These are phyloP conservation scores for Gambusia affinis DNA, from an alignment of 2,113 vertebrate species.

Conservation along the genomic window DNA sequence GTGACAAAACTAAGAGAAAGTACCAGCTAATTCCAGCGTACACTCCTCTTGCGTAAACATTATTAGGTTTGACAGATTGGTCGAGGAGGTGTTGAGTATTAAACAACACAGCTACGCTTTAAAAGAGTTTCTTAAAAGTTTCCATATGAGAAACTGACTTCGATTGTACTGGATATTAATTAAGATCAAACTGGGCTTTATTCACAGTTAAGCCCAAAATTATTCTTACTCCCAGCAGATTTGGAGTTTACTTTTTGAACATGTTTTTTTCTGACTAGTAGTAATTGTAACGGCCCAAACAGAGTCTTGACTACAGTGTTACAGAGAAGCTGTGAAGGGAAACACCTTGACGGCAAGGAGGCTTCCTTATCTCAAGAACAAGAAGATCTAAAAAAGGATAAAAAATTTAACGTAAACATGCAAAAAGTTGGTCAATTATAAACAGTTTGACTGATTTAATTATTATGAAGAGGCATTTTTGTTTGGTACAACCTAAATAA, in stretches of 20 bases:
- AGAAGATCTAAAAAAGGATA: neutral
- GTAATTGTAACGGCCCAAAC: neutral
- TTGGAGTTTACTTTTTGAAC: neutral
- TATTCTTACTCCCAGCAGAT: neutral
- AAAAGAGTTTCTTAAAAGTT: neutral
- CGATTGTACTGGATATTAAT: neutral
- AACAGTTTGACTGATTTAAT: neutral
- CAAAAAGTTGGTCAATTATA: too few relatives aligned
- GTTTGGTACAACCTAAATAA: neutral
- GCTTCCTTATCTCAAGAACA: neutral
- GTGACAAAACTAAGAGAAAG: neutral
- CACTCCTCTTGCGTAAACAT: neutral
- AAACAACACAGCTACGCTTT: neutral
- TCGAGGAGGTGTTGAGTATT: constrained; percentile 6
- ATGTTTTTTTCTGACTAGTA: neutral
- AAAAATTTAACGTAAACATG: too few relatives aligned
- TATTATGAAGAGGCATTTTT: neutral
- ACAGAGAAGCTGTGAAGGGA: neutral
- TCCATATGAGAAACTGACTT: neutral
- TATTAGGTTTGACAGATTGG: neutral
- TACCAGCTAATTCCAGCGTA: neutral
- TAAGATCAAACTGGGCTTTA: neutral
- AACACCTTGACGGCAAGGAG: neutral
- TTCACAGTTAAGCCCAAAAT: neutral
- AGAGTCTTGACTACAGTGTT: neutral